phyloP scores from a whole-genome alignment of 2,797 vertebrate species.

The Propithecus deckenii region DNA sequence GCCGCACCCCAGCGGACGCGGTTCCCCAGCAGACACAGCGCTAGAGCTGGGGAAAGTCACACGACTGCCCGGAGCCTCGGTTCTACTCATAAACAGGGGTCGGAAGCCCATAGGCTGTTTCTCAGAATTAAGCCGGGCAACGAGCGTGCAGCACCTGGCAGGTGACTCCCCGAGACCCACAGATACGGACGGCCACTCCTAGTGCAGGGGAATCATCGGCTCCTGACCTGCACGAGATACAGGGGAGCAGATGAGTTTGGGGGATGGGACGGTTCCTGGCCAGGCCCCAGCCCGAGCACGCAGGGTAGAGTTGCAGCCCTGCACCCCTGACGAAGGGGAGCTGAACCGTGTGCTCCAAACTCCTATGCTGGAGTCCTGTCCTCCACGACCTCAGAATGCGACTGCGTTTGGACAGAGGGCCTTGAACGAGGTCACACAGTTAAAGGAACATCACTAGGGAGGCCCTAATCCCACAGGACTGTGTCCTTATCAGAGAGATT shows the following conservation, averaged over 20 bases:
- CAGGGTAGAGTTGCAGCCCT: rapidly evolving
- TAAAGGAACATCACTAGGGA: no score
- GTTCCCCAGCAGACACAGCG: rapidly evolving
- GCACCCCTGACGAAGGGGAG: no score
- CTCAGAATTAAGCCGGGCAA: background rate
- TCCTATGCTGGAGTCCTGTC: rapidly evolving
- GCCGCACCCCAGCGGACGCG: no score
- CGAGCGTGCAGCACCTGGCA: background rate
- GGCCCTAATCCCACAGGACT: rapidly evolving
- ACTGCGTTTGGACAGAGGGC: no score
- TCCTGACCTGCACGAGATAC: no score
- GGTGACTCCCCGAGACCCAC: background rate
- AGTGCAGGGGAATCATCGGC: background rate
- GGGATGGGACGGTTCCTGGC: no score
- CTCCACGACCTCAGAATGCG: background rate
- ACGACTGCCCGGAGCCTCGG: rapidly evolving
- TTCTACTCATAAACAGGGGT: background rate
- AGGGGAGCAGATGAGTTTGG: background rate
- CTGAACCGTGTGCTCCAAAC: rapidly evolving
- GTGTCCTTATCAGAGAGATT: background rate
- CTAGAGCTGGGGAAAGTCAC: no score
- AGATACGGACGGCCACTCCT: background rate
- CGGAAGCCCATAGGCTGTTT: rapidly evolving
- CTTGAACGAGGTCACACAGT: background rate
- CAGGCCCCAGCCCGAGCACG: rapidly evolving